These are phyloP conservation scores for Geococcyx californianus DNA, from an alignment of 2,113 vertebrate species.

Conservation along the genomic window DNA sequence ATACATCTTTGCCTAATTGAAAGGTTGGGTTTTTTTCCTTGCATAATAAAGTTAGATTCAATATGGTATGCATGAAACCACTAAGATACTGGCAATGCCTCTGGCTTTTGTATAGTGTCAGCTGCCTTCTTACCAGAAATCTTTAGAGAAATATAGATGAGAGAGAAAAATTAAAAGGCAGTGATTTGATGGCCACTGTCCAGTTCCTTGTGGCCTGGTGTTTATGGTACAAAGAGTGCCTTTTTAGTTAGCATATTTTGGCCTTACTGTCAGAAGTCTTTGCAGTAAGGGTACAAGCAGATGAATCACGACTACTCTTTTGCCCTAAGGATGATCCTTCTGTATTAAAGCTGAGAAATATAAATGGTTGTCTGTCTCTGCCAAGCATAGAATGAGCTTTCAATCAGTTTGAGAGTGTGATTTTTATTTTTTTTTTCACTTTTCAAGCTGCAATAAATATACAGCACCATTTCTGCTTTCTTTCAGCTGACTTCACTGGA, in stretches of 20 bases:
- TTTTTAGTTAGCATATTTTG: constrained; percentile 59
- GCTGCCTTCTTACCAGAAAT: constrained; percentile 68
- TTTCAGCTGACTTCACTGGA: constrained; percentile 10
- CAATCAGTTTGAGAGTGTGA: neutral
- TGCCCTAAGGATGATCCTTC: constrained; percentile 51
- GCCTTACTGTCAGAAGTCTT: constrained; percentile 51
- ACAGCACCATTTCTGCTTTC: constrained; percentile 18
- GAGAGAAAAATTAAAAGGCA: constrained; percentile 60
- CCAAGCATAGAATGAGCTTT: constrained; percentile 47
- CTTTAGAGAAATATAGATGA: constrained; percentile 66
- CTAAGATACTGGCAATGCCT: constrained; percentile 49
- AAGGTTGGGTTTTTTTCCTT: neutral
- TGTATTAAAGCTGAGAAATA: constrained; percentile 45
- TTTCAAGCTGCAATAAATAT: constrained; percentile 3
- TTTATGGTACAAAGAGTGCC: constrained; percentile 69
- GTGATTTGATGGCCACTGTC: constrained; percentile 60
- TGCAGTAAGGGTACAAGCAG: constrained; percentile 39
- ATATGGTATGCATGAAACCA: constrained; percentile 54
- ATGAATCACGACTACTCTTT: constrained; percentile 56
- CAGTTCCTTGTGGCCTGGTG: constrained; percentile 65
- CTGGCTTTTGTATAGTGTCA: constrained; percentile 64
- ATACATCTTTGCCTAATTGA: neutral
- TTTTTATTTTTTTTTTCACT: neutral
- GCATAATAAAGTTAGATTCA: constrained; percentile 31
- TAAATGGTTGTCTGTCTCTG: constrained; percentile 48